Evolutionary conservation across 2,113 vertebrate species (phyloP).

Genomic region (Jacana jacana): DNA sequence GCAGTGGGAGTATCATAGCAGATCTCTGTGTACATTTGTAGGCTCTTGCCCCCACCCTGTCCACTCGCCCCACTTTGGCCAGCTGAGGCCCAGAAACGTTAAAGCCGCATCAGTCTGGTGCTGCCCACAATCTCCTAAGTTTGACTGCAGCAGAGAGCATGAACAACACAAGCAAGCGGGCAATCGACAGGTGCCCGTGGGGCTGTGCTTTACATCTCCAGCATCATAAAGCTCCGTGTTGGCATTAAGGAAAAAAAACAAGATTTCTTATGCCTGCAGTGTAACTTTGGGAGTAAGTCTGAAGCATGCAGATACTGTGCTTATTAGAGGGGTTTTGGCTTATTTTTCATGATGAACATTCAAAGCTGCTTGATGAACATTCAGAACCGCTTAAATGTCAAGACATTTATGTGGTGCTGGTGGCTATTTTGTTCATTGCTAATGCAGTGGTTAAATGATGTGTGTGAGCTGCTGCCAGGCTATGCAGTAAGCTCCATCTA

Average conservation of each 20-base stretch:
- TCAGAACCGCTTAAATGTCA: not conserved
- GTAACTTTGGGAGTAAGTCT: not conserved
- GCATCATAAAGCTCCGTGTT: not conserved
- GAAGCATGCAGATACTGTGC: not conserved
- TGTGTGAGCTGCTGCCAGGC: not conserved
- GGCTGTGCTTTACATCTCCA: not conserved
- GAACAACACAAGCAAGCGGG: not conserved
- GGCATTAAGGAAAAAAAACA: not conserved
- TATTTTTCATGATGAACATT: not conserved
- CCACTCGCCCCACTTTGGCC: not conserved
- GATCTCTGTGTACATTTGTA: not conserved
- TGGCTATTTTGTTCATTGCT: not conserved
- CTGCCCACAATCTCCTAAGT: not conserved
- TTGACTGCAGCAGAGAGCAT: not conserved
- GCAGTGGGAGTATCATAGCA: fast-evolving
- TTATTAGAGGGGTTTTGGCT: not conserved
- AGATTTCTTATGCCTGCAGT: not conserved
- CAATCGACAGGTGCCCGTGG: not conserved
- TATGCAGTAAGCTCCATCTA: not conserved
- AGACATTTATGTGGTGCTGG: not conserved
- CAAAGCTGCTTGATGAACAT: not conserved
- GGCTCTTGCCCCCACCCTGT: not conserved
- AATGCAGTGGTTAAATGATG: not conserved
- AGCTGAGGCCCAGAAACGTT: not conserved
- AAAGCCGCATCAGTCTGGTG: not conserved